Evolutionary conservation across 64 coral and sea anemone species (phyloP).

Genomic region (Pocillopora damicornis): DNA sequence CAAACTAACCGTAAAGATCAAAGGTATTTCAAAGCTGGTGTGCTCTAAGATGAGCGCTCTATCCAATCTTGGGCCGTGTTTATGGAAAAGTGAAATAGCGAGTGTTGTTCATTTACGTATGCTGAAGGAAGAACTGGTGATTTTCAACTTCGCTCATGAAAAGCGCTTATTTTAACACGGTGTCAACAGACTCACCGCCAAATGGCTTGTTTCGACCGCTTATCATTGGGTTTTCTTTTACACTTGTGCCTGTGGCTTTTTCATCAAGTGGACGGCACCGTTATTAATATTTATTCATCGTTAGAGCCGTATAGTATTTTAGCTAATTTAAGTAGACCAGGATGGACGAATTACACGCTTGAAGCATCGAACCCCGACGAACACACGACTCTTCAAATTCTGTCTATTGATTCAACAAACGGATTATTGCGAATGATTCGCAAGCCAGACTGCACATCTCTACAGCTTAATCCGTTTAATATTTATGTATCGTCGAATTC

Average conservation of each 20-base stretch:
- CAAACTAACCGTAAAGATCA: not conserved
- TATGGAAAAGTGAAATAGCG: conserved; percentile 6
- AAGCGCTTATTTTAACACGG: not conserved
- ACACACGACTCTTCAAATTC: conserved; percentile 35
- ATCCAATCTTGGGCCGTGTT: not conserved
- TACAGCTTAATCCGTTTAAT: conserved; percentile 57
- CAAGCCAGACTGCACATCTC: conserved; percentile 62
- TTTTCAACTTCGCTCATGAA: conserved; percentile 4
- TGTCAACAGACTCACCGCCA: not conserved
- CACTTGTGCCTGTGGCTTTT: not conserved
- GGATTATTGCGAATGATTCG: conserved; percentile 61
- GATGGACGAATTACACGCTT: conserved; percentile 56
- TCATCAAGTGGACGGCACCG: conserved; percentile 29
- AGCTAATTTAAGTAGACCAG: conserved; percentile 54
- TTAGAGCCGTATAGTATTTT: conserved; percentile 56
- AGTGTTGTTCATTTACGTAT: not conserved
- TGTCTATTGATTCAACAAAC: conserved; percentile 51
- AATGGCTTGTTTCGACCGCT: conserved; percentile 8
- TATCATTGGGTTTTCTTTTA: conserved; percentile 5
- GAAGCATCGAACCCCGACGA: conserved; percentile 19
- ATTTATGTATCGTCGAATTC: conserved; percentile 52
- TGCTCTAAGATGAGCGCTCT: conserved; percentile 10
- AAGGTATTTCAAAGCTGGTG: conserved; percentile 2
- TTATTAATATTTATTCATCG: conserved; percentile 71
- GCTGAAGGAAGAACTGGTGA: not conserved